Percentiles rank a stretch among this genome's conserved stretches.
Evolutionary conservation across 2,113 vertebrate species (phyloP).

Genomic region (Scomber japonicus): DNA sequence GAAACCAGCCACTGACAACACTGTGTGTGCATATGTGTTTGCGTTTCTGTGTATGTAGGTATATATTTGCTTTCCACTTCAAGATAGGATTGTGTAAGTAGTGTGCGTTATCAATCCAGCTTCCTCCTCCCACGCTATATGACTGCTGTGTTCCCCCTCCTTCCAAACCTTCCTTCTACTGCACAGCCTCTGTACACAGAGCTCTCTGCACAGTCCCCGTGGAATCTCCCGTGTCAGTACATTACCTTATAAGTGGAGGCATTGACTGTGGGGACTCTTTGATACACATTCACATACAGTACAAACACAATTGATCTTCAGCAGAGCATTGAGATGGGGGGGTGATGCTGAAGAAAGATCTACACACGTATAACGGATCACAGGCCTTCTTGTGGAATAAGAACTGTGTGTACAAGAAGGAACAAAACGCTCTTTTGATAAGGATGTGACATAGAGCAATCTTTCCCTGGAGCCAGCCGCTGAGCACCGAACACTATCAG

Average conservation of each 20-base stretch:
- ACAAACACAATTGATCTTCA: conserved; percentile 83
- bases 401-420: conserved; percentile 49
- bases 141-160: conserved; percentile 66
- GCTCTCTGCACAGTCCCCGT: conserved; percentile 69
- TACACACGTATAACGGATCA: conserved; percentile 71
- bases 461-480: conserved; percentile 69
- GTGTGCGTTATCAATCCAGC: conserved; percentile 64
- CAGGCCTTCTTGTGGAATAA: conserved; percentile 66
- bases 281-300: conserved; percentile 82
- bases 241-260: conserved; percentile 82
- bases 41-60: conserved; percentile 31
- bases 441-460: conserved; percentile 80
- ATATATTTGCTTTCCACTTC: conserved; percentile 52
- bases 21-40: conserved; percentile 27
- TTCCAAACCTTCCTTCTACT: conserved; percentile 56
- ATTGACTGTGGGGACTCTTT: conserved; percentile 80
- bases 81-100: conserved; percentile 60
- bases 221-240: conserved; percentile 78
- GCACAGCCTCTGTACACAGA: conserved; percentile 63
- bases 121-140: conserved; percentile 68
- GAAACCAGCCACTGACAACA: conserved; percentile 50
- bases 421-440: conserved; percentile 81
- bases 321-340: conserved; percentile 38
- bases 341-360: conserved; percentile 57
- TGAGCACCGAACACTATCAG: conserved; percentile 66